These are phyloP conservation scores for Yponomeuta cagnagella DNA, from an alignment of 2,888 invertebrate species.

Conservation along the genomic window DNA sequence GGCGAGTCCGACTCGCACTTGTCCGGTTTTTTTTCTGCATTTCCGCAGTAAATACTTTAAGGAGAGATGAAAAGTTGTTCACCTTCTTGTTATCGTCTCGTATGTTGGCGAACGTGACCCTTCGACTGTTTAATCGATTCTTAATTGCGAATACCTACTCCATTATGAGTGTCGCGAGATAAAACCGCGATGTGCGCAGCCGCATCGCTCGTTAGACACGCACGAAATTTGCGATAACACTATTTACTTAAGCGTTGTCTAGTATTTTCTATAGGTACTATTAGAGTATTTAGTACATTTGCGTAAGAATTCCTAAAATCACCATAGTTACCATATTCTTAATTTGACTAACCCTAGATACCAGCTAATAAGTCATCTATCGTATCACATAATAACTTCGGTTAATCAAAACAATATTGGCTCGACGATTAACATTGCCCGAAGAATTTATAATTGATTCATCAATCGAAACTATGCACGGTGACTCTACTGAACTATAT, in stretches of 20 bases:
- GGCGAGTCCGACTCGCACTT: no score
- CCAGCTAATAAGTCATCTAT: background rate
- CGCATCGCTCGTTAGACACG: conserved; percentile 41
- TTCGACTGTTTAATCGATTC: conserved; percentile 60
- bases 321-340: background rate
- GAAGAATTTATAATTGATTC: background rate
- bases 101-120: conserved; percentile 65
- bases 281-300: background rate
- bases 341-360: background rate
- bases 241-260: background rate
- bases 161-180: conserved; percentile 57
- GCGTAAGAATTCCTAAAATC: background rate
- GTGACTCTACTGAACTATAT: background rate
- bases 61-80: background rate
- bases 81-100: conserved; percentile 17
- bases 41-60: background rate
- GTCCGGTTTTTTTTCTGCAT: background rate
- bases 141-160: conserved; percentile 63
- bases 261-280: background rate
- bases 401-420: background rate
- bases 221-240: conserved; percentile 47
- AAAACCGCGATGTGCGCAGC: conserved; percentile 49
- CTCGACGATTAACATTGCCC: background rate
- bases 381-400: background rate
- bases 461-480: conserved; percentile 5